These are phyloP conservation scores for Danaus plexippus DNA, from an alignment of 1,140 invertebrate species.

Conservation along the genomic window DNA sequence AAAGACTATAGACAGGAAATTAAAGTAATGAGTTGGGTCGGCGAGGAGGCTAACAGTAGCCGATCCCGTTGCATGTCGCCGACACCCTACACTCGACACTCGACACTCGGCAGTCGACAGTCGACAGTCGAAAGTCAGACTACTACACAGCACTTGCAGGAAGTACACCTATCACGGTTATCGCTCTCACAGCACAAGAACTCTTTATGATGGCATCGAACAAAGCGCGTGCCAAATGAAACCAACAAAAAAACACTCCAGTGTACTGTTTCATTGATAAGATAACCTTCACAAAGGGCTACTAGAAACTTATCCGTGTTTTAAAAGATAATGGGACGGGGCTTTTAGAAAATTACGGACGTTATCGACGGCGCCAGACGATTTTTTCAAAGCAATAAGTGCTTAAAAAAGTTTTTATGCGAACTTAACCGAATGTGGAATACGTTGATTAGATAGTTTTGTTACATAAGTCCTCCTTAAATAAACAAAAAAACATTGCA, in stretches of 20 bases:
- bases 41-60: conserved; percentile 29
- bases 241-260: conserved; percentile 35
- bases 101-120: conserved; percentile 25
- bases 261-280: conserved; percentile 44
- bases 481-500: not conserved
- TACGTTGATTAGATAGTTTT: not conserved
- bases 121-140: conserved; percentile 18
- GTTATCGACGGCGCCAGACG: conserved; percentile 47
- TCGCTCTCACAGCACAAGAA: conserved; percentile 21
- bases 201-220: conserved; percentile 24
- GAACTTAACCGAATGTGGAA: not conserved
- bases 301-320: conserved; percentile 32
- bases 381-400: conserved; percentile 32
- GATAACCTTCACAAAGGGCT: conserved; percentile 43
- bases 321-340: conserved; percentile 39
- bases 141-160: conserved; percentile 30
- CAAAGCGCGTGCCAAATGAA: conserved; percentile 43
- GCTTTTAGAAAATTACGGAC: conserved; percentile 35
- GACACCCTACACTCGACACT: conserved; percentile 22
- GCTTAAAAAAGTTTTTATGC: not conserved
- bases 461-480: not conserved
- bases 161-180: conserved; percentile 25
- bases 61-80: conserved; percentile 26
- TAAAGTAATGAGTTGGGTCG: conserved; percentile 36
- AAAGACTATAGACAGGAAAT: conserved; percentile 47